phyloP scores from a whole-genome alignment of 2,888 invertebrate genomes.

The Axea sp. region DNA sequence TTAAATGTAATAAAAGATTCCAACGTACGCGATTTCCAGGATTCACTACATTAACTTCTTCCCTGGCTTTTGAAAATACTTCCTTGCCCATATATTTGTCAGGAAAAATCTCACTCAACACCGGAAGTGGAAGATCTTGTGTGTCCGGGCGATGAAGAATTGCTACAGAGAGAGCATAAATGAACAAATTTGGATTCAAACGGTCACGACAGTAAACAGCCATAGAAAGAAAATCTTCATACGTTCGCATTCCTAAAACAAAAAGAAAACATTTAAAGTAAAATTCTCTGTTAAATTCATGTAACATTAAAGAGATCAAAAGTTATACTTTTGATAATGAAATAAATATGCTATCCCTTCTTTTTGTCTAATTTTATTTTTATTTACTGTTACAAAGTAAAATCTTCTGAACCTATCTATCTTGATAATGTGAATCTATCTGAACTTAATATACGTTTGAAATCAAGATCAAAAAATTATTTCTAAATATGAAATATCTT shows the following conservation, averaged over 20 bases:
- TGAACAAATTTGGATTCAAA: constrained; percentile 89
- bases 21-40: constrained; percentile 83
- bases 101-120: constrained; percentile 89
- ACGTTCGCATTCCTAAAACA: constrained; percentile 83
- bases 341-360: too few relatives aligned
- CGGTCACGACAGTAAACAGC: constrained; percentile 86
- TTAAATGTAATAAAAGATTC: constrained; percentile 3
- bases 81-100: constrained; percentile 90
- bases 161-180: constrained; percentile 88
- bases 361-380: too few relatives aligned
- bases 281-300: neutral
- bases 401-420: too few relatives aligned
- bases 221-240: constrained; percentile 86
- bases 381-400: too few relatives aligned
- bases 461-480: too few relatives aligned
- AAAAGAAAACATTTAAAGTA: neutral
- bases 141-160: constrained; percentile 87
- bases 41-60: constrained; percentile 84
- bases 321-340: too few relatives aligned
- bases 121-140: constrained; percentile 85
- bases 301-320: too few relatives aligned
- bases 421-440: too few relatives aligned
- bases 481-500: too few relatives aligned
- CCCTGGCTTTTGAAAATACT: constrained; percentile 85
- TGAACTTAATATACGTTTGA: too few relatives aligned